Evolutionary conservation across 2,797 vertebrate genomes (phyloP).

Genomic region (Sebastes vulpes): DNA sequence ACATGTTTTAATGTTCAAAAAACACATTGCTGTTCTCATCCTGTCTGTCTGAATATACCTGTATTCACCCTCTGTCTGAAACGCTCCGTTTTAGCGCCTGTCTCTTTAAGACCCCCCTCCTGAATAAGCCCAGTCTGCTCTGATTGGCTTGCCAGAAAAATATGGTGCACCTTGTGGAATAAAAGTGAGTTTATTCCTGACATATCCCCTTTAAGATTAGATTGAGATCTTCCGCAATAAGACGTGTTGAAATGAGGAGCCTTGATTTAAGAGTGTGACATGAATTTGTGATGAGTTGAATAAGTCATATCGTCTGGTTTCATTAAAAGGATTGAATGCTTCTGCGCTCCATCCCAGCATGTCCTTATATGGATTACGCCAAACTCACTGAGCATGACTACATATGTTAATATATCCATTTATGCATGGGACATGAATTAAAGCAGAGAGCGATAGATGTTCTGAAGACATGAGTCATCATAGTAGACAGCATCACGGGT

Average conservation of each 20-base stretch:
- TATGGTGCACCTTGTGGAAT: neutral
- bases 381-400: conserved; percentile 27
- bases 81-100: too few species aligned
- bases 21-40: too few species aligned
- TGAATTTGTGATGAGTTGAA: conserved; percentile 54
- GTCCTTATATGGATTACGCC: conserved; percentile 42
- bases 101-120: too few species aligned
- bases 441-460: conserved; percentile 2
- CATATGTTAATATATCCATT: conserved; percentile 58
- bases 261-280: conserved; percentile 15
- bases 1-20: too few species aligned
- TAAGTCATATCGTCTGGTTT: conserved; percentile 41
- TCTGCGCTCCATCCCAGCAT: conserved; percentile 20
- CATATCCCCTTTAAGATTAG: neutral
- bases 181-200: neutral
- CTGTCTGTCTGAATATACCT: too few species aligned
- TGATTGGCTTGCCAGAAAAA: neutral
- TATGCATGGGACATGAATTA: conserved; percentile 27
- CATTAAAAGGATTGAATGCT: conserved; percentile 52
- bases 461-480: conserved; percentile 34
- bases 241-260: conserved; percentile 1
- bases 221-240: neutral
- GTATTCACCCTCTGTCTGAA: fast-evolving
- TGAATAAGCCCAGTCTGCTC: neutral
- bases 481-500: conserved; percentile 15